Conservation (phyloP, 1,140 invertebrate genomes). For the Drosophila mauritiana region DNA sequence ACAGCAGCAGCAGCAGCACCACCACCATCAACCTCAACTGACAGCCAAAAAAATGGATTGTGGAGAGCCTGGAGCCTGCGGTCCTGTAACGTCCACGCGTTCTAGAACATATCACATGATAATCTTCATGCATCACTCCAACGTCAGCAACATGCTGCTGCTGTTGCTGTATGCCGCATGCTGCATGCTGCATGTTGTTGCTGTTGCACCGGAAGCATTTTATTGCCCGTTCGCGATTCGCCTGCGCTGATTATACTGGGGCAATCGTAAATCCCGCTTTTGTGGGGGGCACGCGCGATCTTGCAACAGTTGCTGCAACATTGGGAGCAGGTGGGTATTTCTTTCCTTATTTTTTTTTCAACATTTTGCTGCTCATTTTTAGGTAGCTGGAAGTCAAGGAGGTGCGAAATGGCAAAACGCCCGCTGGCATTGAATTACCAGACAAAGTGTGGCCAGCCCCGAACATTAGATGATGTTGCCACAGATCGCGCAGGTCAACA, state of each 20-base stretch:
- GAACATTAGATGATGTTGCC: slow-evolving; percentile 77
- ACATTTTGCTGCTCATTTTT: background rate
- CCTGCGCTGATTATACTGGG: slow-evolving; percentile 74
- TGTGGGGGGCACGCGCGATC: slow-evolving; percentile 75
- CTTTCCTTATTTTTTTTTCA: slow-evolving; percentile 21
- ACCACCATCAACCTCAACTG: slow-evolving; percentile 18
- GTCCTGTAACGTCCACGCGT: slow-evolving; percentile 54
- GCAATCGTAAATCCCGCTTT: slow-evolving; percentile 73
- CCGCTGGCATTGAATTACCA: slow-evolving; percentile 81
- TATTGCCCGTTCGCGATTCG: slow-evolving; percentile 75
- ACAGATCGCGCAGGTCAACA: slow-evolving; percentile 62
- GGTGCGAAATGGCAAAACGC: slow-evolving; percentile 80
- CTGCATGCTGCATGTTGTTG: slow-evolving; percentile 1
- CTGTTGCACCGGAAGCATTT: slow-evolving; percentile 78
- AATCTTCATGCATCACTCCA: slow-evolving; percentile 81
- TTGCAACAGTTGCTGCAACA: slow-evolving; percentile 51
- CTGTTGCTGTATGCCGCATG: slow-evolving; percentile 3
- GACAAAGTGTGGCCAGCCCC: slow-evolving; percentile 76
- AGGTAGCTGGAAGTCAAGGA: slow-evolving; percentile 77
- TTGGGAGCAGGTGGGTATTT: slow-evolving; percentile 51
- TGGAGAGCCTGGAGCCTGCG: slow-evolving; percentile 28
- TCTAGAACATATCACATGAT: slow-evolving; percentile 81
- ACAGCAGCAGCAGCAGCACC: slow-evolving; percentile 9
- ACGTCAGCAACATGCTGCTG: slow-evolving; percentile 60
- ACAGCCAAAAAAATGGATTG: slow-evolving; percentile 71